Base-by-base conservation (phyloP, 2,888 invertebrate species). In the Drosophila eohydei region DNA sequence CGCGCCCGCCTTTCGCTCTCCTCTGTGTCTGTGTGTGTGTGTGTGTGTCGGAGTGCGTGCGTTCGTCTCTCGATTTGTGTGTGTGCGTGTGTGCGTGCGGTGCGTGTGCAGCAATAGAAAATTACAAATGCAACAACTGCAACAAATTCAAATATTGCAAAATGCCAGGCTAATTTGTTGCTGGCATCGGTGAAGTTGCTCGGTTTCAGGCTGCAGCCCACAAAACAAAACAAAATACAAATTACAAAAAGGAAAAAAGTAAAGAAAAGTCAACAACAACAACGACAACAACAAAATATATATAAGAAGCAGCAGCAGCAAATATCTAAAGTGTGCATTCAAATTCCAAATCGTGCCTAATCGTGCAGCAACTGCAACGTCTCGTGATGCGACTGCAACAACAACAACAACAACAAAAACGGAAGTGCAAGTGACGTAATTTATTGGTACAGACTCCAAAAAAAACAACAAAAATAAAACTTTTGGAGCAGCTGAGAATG, bases 391-490 rank as follows among this genome's bases (percentile, higher is more conserved):
- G 75, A 76, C 76, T 62, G 59, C 74, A 48, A 70, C 52, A 38
- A 14, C 52, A 51, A 48, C 63, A 80, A 72, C 58, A 59, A 41
- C 73, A 34, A 50, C 83, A 61, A 78, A 80, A 88, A 84, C 84
- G 89, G 84, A 88, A 86, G 89, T 88, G 87, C 89, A 87, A 84
- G 89, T 84, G 84, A 84, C 89, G 84, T 84, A 88, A 84, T 84
- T 81, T 81, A 79, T 80, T 72, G 67, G 61, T 78, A 83, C 79
- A 83, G 81, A 83, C 74, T 64, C 79, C 73, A 70, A 78, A 74
- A 59, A 61, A 28, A 56, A 68, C 30, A 56, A 50, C 62, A 64
- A 51, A 52, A 41, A 64, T 62, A 58, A 52, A 52, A 57, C 55
- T 73, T 74, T 74, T 81, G 74, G 68, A 68, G 78, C 70, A 71